Evolutionary conservation across 1,140 invertebrate species (phyloP).

Genomic region (Drosophila tani): DNA sequence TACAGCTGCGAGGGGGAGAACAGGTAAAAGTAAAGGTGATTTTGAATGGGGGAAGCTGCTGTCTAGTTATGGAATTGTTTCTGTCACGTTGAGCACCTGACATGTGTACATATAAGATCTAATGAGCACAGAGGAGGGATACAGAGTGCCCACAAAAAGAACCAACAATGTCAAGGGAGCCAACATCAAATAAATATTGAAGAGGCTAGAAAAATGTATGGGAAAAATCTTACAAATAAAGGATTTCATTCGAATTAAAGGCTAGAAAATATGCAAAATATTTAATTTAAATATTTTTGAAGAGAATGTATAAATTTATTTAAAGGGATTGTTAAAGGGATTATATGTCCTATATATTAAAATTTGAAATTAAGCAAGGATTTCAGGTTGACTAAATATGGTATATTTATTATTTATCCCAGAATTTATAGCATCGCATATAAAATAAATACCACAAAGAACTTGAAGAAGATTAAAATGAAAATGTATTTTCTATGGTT

Average conservation of each 20-base stretch:
- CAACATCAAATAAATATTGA: too few relatives aligned
- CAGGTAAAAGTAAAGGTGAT: constrained; percentile 7
- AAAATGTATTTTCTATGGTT: background rate
- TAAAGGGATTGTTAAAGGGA: background rate
- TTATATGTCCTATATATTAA: too few relatives aligned
- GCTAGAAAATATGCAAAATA: background rate
- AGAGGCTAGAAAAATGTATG: background rate
- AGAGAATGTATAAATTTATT: background rate
- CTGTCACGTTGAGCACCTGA: constrained; percentile 24
- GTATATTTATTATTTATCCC: background rate
- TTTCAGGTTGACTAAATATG: background rate
- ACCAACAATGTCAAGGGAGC: constrained; percentile 1
- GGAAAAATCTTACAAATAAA: background rate
- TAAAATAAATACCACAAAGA: background rate
- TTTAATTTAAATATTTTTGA: background rate
- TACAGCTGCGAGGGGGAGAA: constrained; percentile 9
- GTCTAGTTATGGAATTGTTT: constrained; percentile 33
- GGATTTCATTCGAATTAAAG: too few relatives aligned
- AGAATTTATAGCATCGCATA: background rate
- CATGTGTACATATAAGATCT: background rate
- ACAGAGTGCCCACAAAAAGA: background rate
- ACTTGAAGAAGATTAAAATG: background rate
- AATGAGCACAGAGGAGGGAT: constrained; percentile 28
- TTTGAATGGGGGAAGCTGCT: constrained; percentile 1
- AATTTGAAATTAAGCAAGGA: too few relatives aligned